Conservation (phyloP, 2,888 invertebrate species). For the Serrognathus titanus region DNA sequence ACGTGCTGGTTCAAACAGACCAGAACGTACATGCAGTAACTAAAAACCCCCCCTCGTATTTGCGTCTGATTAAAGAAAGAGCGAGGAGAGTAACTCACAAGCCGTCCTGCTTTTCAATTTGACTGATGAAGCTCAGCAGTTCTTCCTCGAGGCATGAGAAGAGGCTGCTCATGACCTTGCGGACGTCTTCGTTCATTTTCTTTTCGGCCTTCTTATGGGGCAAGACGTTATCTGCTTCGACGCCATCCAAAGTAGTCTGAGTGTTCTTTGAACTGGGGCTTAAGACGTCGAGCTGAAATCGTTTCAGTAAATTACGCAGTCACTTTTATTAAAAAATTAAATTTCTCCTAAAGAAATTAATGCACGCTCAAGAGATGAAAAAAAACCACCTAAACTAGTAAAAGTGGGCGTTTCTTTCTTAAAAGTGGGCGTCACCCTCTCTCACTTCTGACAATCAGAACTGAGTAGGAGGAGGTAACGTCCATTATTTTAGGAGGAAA, state of each 20-base stretch:
- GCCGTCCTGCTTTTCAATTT: conserved; percentile 83
- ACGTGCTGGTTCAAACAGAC: conserved; percentile 91
- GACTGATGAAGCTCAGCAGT: conserved; percentile 77
- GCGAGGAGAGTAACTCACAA: conserved; percentile 67
- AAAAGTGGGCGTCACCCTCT: too few relatives aligned
- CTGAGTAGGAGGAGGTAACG: too few relatives aligned
- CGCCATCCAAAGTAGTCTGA: conserved; percentile 56
- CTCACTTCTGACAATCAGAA: too few relatives aligned
- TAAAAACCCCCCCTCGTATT: conserved; percentile 45
- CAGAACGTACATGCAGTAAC: conserved; percentile 91
- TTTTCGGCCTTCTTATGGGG: conserved; percentile 60
- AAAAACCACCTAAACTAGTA: too few relatives aligned
- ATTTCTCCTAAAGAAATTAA: too few relatives aligned
- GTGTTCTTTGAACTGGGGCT: conserved; percentile 57
- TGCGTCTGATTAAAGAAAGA: too few relatives aligned
- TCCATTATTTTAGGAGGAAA: too few relatives aligned
- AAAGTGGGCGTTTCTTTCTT: too few relatives aligned
- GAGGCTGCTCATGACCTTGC: conserved; percentile 83
- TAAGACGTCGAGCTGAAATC: conserved; percentile 53
- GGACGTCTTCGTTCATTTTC: conserved; percentile 73
- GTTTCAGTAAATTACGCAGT: too few relatives aligned
- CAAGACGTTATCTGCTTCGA: conserved; percentile 35
- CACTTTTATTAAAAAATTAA: too few relatives aligned
- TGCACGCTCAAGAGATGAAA: too few relatives aligned
- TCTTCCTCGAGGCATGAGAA: conserved; percentile 87